Evolutionary conservation across 2,888 invertebrate species (phyloP), one percentile per base, ranked within the genome.

Genomic region (Cerastoderma edule): DNA sequence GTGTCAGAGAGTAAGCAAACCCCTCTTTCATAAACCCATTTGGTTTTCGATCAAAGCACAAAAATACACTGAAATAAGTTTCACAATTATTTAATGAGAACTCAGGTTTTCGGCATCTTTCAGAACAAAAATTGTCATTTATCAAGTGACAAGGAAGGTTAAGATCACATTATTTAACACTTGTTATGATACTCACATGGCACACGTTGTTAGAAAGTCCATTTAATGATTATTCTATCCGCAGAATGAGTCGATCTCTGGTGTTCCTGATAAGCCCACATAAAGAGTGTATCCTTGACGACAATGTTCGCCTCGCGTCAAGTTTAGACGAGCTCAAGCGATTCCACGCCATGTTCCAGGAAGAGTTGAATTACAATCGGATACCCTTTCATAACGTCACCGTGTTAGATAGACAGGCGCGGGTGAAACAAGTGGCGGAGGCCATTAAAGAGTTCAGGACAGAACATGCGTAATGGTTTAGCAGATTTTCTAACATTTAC

Each of bases 231-330:
- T n/a, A n/a, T n/a, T n/a, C n/a, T n/a, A n/a, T n/a, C n/a, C n/a
- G n/a, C 50, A 27, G 39, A 39, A 39, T 39, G 39, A 39, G 6
- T 8, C 24, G 32, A 24, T 74, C 80, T 6, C 56, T 80, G 8
- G 72, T 80, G 8, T 57, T 80, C 22, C 66, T 80, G 22, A 56
- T 80, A 3, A 64, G 63, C 13, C 80, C 80, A 16, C 80, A 80
- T 30, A 27, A 22, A 30, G 80, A 80, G 24, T 68, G 67, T 54
- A 77, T 77, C 33, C 28, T 33, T 30, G 80, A 80, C 57, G 80
- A 80, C 72, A 66, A 27, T 30, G 72, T 80, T 2, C 64, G 80
- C 5, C 66, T 80, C 27, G 16, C 72, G 6, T 74, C 80, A 1
- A 35, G 53, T 2, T 46, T 80, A 24, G 80, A 74, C 2, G 80